Base-by-base conservation (phyloP, 92 coral and sea anemone genomes). In the Porites lobata region DNA sequence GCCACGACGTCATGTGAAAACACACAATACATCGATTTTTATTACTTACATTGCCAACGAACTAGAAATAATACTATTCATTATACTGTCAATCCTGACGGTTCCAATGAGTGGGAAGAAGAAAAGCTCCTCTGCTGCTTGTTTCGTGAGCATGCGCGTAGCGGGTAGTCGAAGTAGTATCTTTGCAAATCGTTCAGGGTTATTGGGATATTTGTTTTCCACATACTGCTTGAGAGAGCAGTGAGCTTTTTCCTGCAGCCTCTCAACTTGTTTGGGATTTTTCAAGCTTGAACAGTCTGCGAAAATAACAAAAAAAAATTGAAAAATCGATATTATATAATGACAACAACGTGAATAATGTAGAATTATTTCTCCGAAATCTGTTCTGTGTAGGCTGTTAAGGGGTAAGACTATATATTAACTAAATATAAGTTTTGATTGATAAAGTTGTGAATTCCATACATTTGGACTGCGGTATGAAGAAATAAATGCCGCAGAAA, bases 111-210 rank as follows among this genome's bases (percentile, higher is more conserved):
- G 89, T 2, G 98, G 98, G 13, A 94, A 90, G 69, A 97, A 97
- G 91, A 97, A 97, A n/a, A 97, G 84, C 53, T 96, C 98, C 89
- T 97, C 99, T 5, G 96, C 93, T 24, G 92, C 78, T 22, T 87
- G 83, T 22, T 91, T 91, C 19, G 95, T 96, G 73, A 97, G 89
- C 65, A 91, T 81, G 70, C 94, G 89, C 2, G 95, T 94, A 4
- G 99, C 96, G 5, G 99, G 99, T 15, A 97, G 90, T 17, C 97
- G 94, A 22, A 97, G 85, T 4, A 97, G 88, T 22, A 97, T 88
- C 93, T 92, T 97, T 53, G 99, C 99, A 87, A 97, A 97, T 65
- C 99, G 87, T 52, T 90, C 95, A 24, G 98, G 96, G 70, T 89
- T 94, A 24, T 75, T 65, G 0, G 98, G 95, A 64, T 84, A 72